These are phyloP conservation scores for Hypercompe scribonia DNA, from an alignment of 2,888 invertebrate genomes.

Conservation along the genomic window DNA sequence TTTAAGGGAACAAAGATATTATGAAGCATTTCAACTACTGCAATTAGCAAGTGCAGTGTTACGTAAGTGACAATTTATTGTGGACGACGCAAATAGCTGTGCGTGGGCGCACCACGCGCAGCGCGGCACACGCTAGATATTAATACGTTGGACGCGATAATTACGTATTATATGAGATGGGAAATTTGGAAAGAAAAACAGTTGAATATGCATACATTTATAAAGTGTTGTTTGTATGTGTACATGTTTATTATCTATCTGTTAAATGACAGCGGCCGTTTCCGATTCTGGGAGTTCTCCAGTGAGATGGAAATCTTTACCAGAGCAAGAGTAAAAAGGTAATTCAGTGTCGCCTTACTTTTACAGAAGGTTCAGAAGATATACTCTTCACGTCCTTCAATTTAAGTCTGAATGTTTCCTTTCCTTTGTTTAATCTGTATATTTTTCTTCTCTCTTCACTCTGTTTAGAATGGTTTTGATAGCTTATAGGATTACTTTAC, in stretches of 20 bases:
- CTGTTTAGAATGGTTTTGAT: not conserved
- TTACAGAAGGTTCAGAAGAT: too few species aligned
- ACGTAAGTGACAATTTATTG: conserved; percentile 40
- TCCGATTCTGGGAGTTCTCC: too few species aligned
- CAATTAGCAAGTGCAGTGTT: conserved; percentile 17
- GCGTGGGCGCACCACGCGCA: conserved; percentile 41
- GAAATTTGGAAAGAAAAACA: not conserved
- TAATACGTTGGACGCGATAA: conserved; percentile 9
- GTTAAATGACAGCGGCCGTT: too few species aligned
- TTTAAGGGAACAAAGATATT: not conserved
- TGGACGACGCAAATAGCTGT: conserved; percentile 39
- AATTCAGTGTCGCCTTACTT: too few species aligned
- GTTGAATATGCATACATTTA: not conserved
- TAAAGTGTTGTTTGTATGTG: too few species aligned
- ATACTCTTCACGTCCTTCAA: not conserved
- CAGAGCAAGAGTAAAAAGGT: too few species aligned
- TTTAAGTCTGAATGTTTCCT: not conserved
- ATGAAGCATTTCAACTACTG: not conserved
- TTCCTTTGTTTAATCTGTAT: not conserved
- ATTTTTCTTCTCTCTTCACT: not conserved
- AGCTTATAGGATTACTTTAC: too few species aligned
- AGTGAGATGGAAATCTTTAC: too few species aligned
- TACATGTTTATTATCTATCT: too few species aligned
- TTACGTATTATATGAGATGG: not conserved
- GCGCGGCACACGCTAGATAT: not conserved